Conservation (phyloP, 2,888 invertebrate species). For the Philereme transversata region DNA sequence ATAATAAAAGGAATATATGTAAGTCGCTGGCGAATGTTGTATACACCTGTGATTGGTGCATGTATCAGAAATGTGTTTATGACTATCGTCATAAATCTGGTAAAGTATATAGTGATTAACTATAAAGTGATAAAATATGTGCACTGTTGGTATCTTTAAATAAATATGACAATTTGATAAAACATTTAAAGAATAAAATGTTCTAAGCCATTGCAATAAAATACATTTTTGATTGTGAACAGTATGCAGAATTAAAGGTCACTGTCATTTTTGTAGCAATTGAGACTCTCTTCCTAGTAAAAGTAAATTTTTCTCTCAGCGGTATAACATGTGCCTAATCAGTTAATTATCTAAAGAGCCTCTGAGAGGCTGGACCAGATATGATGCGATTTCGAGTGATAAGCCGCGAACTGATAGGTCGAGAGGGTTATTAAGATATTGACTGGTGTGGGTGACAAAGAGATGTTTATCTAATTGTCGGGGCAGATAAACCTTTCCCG, state of each 20-base stretch:
- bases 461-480: not conserved
- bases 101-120: too few species aligned
- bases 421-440: slow-evolving; percentile 42
- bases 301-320: slow-evolving; percentile 1
- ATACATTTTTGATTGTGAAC: slow-evolving; percentile 4
- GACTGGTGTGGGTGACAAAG: slow-evolving; percentile 25
- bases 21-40: too few species aligned
- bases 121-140: too few species aligned
- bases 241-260: not conserved
- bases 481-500: slow-evolving; percentile 8
- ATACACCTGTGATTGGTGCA: too few species aligned
- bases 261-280: not conserved
- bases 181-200: slow-evolving; percentile 6
- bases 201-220: slow-evolving; percentile 4
- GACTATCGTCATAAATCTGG: too few species aligned
- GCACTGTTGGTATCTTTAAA: too few species aligned
- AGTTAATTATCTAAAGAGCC: slow-evolving; percentile 43
- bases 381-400: slow-evolving; percentile 41
- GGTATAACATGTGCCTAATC: slow-evolving; percentile 34
- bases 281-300: slow-evolving; percentile 3
- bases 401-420: slow-evolving; percentile 26
- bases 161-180: not conserved
- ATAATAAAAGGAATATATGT: slow-evolving; percentile 2
- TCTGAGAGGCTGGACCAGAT: slow-evolving; percentile 35
- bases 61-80: too few species aligned